These are phyloP conservation scores for Ostrea denselamellosa DNA, from an alignment of 1,140 invertebrate genomes.

Conservation along the genomic window DNA sequence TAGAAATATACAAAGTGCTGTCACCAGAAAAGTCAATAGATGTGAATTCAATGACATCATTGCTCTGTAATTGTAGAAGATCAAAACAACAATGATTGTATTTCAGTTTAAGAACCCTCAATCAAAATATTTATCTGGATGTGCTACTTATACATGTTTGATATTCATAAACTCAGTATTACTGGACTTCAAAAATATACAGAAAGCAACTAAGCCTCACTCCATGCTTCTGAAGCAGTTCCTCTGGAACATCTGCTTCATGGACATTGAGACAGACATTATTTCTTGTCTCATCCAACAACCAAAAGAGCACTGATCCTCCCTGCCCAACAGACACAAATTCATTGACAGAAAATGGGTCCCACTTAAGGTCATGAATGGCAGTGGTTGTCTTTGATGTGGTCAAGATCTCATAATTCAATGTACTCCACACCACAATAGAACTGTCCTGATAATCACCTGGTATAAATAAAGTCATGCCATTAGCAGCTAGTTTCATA, in stretches of 20 bases:
- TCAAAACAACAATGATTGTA: neutral
- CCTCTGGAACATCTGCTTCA: constrained; percentile 75
- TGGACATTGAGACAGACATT: constrained; percentile 74
- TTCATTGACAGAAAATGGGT: constrained; percentile 76
- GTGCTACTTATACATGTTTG: too few relatives aligned
- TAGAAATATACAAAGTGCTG: constrained; percentile 74
- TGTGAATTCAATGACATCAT: constrained; percentile 70
- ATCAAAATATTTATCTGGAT: neutral
- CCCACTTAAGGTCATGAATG: constrained; percentile 75
- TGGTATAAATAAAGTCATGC: constrained; percentile 53
- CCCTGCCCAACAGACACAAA: constrained; percentile 75
- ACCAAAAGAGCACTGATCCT: constrained; percentile 75
- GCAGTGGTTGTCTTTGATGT: constrained; percentile 66
- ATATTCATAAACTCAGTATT: too few relatives aligned
- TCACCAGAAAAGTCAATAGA: constrained; percentile 74
- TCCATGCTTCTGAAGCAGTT: constrained; percentile 62
- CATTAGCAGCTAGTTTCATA: too few relatives aligned
- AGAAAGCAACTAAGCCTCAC: neutral
- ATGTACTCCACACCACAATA: constrained; percentile 75
- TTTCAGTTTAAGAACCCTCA: neutral
- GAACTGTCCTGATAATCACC: constrained; percentile 74
- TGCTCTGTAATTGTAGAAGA: constrained; percentile 45
- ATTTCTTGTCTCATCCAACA: constrained; percentile 74
- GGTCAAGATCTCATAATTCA: constrained; percentile 69
- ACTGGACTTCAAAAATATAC: too few relatives aligned